A percentile compares a stretch with the other conserved stretches of the same genome.
phyloP scores from a whole-genome alignment of 2,888 invertebrate genomes.

The Pterobdella sp. region DNA sequence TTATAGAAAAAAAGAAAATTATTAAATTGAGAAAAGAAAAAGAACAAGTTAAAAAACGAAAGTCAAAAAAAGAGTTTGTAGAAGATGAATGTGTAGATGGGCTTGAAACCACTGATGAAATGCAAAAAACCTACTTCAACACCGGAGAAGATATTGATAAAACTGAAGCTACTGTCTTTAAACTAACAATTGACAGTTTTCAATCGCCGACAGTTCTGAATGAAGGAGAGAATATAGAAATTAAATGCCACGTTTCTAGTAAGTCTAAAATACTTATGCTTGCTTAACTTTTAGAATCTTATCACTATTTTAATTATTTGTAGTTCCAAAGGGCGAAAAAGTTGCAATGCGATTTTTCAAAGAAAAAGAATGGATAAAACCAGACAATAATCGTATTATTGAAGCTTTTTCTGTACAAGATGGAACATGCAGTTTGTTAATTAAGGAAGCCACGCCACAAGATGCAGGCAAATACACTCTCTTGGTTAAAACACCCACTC shows the following conservation, averaged over 20 bases:
- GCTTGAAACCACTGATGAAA: not conserved
- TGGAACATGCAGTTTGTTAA: not conserved
- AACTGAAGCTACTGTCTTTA: not conserved
- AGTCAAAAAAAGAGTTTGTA: conserved; percentile 6
- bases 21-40: not conserved
- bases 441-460: not conserved
- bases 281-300: no score
- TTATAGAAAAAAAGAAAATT: not conserved
- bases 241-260: conserved; percentile 31
- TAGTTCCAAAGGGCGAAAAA: not conserved
- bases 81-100: not conserved
- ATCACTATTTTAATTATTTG: not conserved
- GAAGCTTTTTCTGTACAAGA: not conserved
- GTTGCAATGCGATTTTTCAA: not conserved
- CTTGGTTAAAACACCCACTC: not conserved
- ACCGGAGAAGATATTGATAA: not conserved
- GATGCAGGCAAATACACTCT: not conserved
- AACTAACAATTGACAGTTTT: not conserved
- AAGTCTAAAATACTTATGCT: no score
- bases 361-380: not conserved
- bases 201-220: conserved; percentile 17
- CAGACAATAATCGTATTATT: not conserved
- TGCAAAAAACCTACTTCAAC: not conserved
- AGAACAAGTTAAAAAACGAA: not conserved
- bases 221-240: conserved; percentile 30